These are phyloP conservation scores for Argyresthia albistria DNA, from an alignment of 2,888 invertebrate genomes.

Conservation along the genomic window DNA sequence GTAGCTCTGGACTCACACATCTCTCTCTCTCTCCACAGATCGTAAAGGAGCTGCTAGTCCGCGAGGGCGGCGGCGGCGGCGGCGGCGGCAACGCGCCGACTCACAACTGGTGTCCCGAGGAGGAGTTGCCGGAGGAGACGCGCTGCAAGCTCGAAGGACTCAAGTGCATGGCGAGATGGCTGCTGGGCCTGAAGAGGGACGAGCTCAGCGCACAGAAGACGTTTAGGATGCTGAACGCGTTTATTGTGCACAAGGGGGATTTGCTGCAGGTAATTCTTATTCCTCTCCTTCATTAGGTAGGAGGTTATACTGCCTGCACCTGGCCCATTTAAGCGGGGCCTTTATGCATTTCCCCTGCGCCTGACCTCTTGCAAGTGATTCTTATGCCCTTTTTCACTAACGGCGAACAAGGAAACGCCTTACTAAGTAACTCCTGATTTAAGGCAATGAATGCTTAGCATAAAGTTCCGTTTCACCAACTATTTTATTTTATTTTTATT, in stretches of 20 bases:
- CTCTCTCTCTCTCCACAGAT: constrained; percentile 67
- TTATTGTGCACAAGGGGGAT: constrained; percentile 94
- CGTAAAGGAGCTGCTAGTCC: constrained; percentile 94
- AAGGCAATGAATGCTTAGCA: too few relatives aligned
- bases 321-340: too few relatives aligned
- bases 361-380: too few relatives aligned
- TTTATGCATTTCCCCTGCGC: too few relatives aligned
- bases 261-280: constrained; percentile 70
- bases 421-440: too few relatives aligned
- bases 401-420: too few relatives aligned
- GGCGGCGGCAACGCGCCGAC: constrained; percentile 64
- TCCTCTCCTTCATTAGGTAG: too few relatives aligned
- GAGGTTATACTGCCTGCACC: too few relatives aligned
- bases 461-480: too few relatives aligned
- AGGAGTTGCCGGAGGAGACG: constrained; percentile 91
- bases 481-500: too few relatives aligned
- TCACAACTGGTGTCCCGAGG: constrained; percentile 88
- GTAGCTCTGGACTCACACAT: neutral
- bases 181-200: constrained; percentile 91
- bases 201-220: constrained; percentile 93
- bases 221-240: constrained; percentile 94
- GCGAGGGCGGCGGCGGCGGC: constrained; percentile 79
- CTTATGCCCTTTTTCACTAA: too few relatives aligned
- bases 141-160: constrained; percentile 94
- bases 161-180: constrained; percentile 97